phyloP scores from a whole-genome alignment of 2,888 invertebrate genomes.

The Drosophila nigritarsus region DNA sequence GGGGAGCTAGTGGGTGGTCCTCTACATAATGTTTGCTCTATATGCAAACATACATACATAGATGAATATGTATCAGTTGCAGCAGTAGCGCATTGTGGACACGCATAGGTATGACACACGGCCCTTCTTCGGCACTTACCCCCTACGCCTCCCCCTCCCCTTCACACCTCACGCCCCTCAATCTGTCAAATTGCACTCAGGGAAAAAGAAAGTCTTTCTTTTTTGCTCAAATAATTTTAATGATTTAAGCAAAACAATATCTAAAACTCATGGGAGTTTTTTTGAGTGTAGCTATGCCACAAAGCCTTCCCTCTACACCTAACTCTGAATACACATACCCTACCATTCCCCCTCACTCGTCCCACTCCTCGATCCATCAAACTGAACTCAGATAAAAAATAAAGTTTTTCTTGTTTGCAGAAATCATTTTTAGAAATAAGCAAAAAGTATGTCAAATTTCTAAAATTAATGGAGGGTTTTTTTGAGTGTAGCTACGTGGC shows the following conservation, averaged over 20 bases:
- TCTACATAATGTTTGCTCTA: conserved; percentile 27
- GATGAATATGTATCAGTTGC: conserved; percentile 46
- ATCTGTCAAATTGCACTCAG: background rate
- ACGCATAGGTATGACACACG: conserved; percentile 15
- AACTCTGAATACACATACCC: background rate
- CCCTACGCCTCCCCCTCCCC: background rate
- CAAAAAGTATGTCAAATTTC: background rate
- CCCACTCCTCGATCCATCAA: background rate
- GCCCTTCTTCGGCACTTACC: background rate
- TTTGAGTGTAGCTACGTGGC: background rate
- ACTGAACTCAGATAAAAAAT: background rate
- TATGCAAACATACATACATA: background rate
- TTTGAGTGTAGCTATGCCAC: too few species aligned
- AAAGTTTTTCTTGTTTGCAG: background rate
- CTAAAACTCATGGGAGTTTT: too few species aligned
- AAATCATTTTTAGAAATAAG: background rate
- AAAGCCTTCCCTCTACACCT: background rate
- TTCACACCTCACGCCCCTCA: background rate
- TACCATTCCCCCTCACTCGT: rapidly evolving
- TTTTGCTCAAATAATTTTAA: background rate
- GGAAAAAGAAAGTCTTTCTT: background rate
- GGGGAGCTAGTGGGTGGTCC: background rate
- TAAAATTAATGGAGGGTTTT: background rate
- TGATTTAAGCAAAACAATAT: background rate
- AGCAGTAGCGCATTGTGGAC: conserved; percentile 39